Evolutionary conservation across 2,797 vertebrate species (phyloP).

Genomic region (Sebastes cheni): DNA sequence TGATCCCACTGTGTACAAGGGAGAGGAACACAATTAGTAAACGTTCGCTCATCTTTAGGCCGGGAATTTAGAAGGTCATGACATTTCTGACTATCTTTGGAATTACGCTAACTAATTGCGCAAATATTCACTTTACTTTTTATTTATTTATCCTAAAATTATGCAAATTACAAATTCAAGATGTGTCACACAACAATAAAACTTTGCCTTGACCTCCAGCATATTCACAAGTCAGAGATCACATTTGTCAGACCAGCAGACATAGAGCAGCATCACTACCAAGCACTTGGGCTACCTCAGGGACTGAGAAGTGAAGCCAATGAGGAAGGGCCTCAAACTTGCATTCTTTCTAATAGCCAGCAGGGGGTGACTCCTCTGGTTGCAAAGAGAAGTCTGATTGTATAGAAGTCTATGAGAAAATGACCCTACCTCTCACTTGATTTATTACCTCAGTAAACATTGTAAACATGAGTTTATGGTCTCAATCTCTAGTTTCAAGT

Average conservation of each 20-base stretch:
- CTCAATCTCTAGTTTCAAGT: too few relatives aligned
- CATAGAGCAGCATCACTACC: background rate
- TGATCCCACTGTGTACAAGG: background rate
- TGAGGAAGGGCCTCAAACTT: too few relatives aligned
- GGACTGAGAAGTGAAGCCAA: too few relatives aligned
- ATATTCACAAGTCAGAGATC: background rate
- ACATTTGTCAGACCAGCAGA: background rate
- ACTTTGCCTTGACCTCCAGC: background rate
- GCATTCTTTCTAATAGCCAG: background rate
- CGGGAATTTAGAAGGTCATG: slow-evolving; percentile 20
- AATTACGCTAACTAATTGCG: background rate
- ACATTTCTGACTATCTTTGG: slow-evolving; percentile 16
- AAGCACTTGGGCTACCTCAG: background rate
- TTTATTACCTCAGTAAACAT: too few relatives aligned
- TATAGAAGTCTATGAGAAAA: too few relatives aligned
- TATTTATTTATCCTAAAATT: background rate
- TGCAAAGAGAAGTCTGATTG: too few relatives aligned
- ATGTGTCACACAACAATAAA: background rate
- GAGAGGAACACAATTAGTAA: background rate
- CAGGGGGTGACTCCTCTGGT: too few relatives aligned
- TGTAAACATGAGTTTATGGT: too few relatives aligned
- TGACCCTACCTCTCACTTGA: too few relatives aligned
- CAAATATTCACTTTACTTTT: background rate
- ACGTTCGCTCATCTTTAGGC: background rate
- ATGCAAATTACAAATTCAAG: background rate